Evolutionary conservation across 2,888 invertebrate genomes (phyloP).

Genomic region (Sisyra nigra): DNA sequence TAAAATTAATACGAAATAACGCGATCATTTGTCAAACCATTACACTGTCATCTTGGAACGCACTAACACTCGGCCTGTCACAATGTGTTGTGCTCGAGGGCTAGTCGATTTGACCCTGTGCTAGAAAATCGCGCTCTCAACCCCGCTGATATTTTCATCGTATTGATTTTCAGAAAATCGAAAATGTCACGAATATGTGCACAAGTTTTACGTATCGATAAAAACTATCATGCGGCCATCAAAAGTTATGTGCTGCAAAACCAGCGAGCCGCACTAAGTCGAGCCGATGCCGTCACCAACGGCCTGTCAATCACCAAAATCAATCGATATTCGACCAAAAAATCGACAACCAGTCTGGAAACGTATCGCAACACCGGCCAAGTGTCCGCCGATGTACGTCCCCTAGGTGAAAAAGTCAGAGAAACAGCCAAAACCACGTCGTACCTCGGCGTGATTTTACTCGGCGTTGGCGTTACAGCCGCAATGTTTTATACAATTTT

Average conservation of each 20-base stretch:
- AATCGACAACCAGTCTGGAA: neutral
- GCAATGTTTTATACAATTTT: slow-evolving; percentile 72
- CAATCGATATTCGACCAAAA: too few species aligned
- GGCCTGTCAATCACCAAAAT: too few species aligned
- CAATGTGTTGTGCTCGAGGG: too few species aligned
- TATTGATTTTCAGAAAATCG: slow-evolving; percentile 3
- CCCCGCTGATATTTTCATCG: too few species aligned
- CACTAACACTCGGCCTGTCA: neutral
- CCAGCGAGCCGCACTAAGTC: too few species aligned
- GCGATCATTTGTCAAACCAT: neutral
- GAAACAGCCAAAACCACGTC: slow-evolving; percentile 81
- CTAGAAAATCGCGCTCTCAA: neutral
- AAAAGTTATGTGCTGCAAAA: too few species aligned
- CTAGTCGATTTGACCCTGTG: too few species aligned
- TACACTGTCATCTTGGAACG: neutral
- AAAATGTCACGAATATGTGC: slow-evolving; percentile 4
- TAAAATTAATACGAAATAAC: neutral
- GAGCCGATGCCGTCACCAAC: too few species aligned
- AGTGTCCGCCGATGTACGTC: slow-evolving; percentile 35
- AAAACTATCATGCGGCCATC: too few species aligned
- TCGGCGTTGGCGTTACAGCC: slow-evolving; percentile 67
- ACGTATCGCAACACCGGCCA: slow-evolving; percentile 1
- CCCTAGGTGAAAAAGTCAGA: slow-evolving; percentile 62
- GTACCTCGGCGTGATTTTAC: slow-evolving; percentile 66
- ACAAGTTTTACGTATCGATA: neutral